A percentile compares a stretch with the other conserved stretches of the same genome.
phyloP scores from a whole-genome alignment of 2,888 invertebrate genomes.

The Dryobota labecula region DNA sequence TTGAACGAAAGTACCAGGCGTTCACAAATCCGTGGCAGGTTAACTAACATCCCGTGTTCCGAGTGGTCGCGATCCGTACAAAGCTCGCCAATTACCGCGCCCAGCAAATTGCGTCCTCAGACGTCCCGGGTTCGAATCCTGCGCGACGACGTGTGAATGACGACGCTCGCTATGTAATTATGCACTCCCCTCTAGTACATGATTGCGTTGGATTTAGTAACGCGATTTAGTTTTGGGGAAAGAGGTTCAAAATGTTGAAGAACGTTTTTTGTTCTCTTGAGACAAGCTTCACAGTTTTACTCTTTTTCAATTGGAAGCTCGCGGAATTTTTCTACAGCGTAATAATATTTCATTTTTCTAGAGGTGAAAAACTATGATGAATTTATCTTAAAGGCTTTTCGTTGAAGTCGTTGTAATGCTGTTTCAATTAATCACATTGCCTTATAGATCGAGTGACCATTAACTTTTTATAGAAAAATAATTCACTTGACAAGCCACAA shows the following conservation, averaged over 20 bases:
- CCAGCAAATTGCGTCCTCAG: conserved; percentile 65
- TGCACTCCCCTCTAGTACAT: conserved; percentile 58
- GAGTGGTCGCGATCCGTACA: conserved; percentile 50
- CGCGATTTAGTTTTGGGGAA: conserved; percentile 49
- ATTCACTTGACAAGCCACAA: not conserved
- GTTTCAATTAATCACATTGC: not conserved
- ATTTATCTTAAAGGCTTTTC: conserved; percentile 25
- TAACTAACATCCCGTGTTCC: conserved; percentile 49
- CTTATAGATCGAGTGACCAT: not conserved
- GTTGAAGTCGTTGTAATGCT: not conserved
- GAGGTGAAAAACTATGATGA: conserved; percentile 1
- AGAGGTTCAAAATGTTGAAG: conserved; percentile 35
- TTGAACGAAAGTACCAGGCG: conserved; percentile 42
- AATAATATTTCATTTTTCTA: conserved; percentile 24
- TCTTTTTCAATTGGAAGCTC: conserved; percentile 22
- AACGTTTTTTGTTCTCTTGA: conserved; percentile 35
- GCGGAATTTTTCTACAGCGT: conserved; percentile 4
- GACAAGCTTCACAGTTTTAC: conserved; percentile 34
- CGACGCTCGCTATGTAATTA: conserved; percentile 64
- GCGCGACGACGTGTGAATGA: conserved; percentile 65
- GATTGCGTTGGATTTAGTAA: conserved; percentile 58
- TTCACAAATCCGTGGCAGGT: conserved; percentile 53
- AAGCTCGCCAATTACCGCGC: conserved; percentile 63
- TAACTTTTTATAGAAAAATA: not conserved
- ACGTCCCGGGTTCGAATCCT: conserved; percentile 65